Percentiles rank a stretch among this genome's conserved stretches.
Evolutionary conservation across 2,888 invertebrate genomes (phyloP).

Genomic region (Prenolepis imparis): DNA sequence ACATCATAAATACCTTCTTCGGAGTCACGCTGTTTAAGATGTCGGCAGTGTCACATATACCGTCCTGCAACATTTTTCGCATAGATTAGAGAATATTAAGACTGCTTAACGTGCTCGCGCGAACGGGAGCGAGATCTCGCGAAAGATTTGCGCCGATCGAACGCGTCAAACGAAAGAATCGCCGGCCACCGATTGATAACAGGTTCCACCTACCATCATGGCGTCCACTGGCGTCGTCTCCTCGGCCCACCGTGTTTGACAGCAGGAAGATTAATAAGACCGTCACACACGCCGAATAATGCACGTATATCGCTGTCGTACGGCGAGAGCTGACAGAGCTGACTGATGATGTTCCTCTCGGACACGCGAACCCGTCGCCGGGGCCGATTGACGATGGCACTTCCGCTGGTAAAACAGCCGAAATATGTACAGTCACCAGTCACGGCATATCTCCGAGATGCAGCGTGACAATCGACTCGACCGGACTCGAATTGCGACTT

Average conservation of each 20-base stretch:
- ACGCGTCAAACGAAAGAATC: conserved; percentile 53
- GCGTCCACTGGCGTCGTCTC: conserved; percentile 83
- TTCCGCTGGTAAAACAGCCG: conserved; percentile 22
- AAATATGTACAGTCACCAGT: neutral
- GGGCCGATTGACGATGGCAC: neutral
- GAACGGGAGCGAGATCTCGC: neutral
- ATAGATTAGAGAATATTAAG: conserved; percentile 37
- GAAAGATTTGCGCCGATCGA: conserved; percentile 41
- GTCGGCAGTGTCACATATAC: conserved; percentile 84
- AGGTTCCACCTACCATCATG: conserved; percentile 86
- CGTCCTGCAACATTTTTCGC: conserved; percentile 84
- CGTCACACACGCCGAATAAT: conserved; percentile 15
- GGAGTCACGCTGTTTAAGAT: conserved; percentile 83
- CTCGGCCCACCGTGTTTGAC: conserved; percentile 72
- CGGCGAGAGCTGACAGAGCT: neutral
- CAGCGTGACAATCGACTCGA: conserved; percentile 4
- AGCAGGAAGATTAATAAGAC: conserved; percentile 4
- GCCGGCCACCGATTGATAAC: conserved; percentile 72
- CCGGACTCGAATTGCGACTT: neutral
- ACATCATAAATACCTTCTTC: conserved; percentile 80
- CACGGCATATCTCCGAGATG: neutral
- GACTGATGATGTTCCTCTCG: neutral
- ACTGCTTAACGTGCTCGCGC: neutral
- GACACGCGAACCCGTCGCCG: conserved; percentile 11
- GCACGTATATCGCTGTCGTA: neutral